Evolutionary conservation across 2,888 invertebrate genomes (phyloP), one percentile per base, ranked within the genome.

Genomic region (Tridacna crocea): DNA sequence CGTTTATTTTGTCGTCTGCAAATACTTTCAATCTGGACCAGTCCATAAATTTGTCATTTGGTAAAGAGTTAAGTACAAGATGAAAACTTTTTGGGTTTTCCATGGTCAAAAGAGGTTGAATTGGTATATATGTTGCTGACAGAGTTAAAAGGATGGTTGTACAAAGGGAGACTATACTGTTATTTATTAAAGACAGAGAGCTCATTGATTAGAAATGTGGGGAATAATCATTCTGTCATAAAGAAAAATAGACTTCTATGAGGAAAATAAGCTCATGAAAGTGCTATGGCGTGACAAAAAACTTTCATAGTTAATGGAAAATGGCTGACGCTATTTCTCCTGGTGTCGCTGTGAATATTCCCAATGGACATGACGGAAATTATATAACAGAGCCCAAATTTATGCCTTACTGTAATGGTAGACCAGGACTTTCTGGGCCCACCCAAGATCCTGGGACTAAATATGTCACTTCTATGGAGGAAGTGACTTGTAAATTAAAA

Each of bases 381-480:
- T 46, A 51, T 17, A 24, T 24, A 63, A 55, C 22, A 0, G 74
- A 74, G 74, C 61, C 74, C 0, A 74, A 61, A 60, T n/a, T 61
- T 24, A 74, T 75, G 72, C 63, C 80, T 3, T 51, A 80, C n/a
- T 86, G 86, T 75, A 86, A 86, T 68, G 86, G 86, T 13, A 36
- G 68, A 6, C 74, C 79, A 58, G 77, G 77, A 19, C 58, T 63
- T 15, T 51, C 51, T 13, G 46, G 72, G 19, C 51, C 75, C n/a
- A 79, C 27, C 19, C 24, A 58, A 26, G 46, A 63, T 19, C 48
- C 75, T 24, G 84, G 76, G 24, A 46, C 72, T 19, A 48, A 60
- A 36, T 75, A 77, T 60, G 79, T 84, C 13, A 79, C 70, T 19
- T 82, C 83, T 13, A 86, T 86, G 86, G 82, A 86, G 63, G 86